Base-by-base conservation (phyloP, 2,113 vertebrate genomes). In the Bambusicola thoracicus region DNA sequence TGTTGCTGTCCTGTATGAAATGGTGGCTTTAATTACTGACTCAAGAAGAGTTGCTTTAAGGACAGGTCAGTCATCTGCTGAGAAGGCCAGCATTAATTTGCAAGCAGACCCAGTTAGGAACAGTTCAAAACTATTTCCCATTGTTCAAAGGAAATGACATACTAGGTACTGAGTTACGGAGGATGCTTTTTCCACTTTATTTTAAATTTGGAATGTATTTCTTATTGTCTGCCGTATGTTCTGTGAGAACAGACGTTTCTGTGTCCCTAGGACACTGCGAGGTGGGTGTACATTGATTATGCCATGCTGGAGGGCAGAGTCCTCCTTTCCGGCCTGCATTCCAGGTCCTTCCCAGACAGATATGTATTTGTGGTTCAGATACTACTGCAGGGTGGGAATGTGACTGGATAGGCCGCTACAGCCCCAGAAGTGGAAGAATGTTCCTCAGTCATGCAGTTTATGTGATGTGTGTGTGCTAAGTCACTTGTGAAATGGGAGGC, bases 161-260 rank as follows among this genome's bases (percentile, higher is more conserved):
- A 78, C 67, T 22, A 62, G 21, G 16, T 70, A 38, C 32, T 83
- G 19, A 10, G 8, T 84, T 75, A 24, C 76, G 80, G 66, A 36
- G 10, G 18, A 4, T 80, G 13, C 4, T 21, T 70, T 68, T 27
- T 5, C 36, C 13, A 16, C 11, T 61, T 67, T n/a, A 24, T 80
- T 77, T 91, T 70, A 34, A 65, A 30, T 91, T 77, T 85, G 63
- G 20, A 20, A 9, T 86, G 2, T 62, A 46, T 91, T 91, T 87
- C 56, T 83, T 81, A 30, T 15, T 78, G 10, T 53, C 30, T 84
- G 0, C 41, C 77, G 27, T 30, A 20, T 84, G 61, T 84, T 86
- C 34, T 75, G 3, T 85, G 82, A 73, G 63, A 79, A 48, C 29
- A 34, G 48, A 38, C 40, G 4, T 94, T 87, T 65, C 17, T 24